Evolutionary conservation across 2,888 invertebrate species (phyloP).

Genomic region (Lobophora halterata): DNA sequence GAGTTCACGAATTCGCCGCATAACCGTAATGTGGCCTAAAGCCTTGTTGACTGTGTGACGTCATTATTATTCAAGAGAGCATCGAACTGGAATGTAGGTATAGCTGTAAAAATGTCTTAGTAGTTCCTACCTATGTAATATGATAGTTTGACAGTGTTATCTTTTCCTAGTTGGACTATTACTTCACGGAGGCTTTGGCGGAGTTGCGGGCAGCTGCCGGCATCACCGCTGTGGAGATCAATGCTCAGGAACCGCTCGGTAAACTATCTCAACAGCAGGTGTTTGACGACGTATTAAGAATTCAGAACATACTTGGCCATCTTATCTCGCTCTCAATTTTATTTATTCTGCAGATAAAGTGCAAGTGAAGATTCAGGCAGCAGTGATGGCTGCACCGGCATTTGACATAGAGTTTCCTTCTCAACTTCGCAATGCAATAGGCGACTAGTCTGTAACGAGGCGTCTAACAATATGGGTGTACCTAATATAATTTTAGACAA

Average conservation of each 20-base stretch:
- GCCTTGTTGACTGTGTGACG: slow-evolving; percentile 2
- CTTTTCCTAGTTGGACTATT: slow-evolving; percentile 58
- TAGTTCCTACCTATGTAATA: background rate
- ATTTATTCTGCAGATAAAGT: slow-evolving; percentile 52
- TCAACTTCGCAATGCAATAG: slow-evolving; percentile 51
- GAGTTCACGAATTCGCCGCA: slow-evolving; percentile 1
- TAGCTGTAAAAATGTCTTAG: background rate
- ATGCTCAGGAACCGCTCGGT: slow-evolving; percentile 52
- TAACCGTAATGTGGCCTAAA: slow-evolving; percentile 6
- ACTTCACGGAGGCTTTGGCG: slow-evolving; percentile 61
- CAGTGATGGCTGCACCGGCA: slow-evolving; percentile 60
- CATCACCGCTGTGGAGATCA: slow-evolving; percentile 59
- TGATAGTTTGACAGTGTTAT: background rate
- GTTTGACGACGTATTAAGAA: no score
- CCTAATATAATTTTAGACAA: slow-evolving; percentile 27
- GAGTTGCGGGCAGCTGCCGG: slow-evolving; percentile 69
- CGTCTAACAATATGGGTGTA: background rate
- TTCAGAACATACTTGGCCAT: no score
- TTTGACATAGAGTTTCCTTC: slow-evolving; percentile 55
- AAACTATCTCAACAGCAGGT: slow-evolving; percentile 15
- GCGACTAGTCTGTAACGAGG: slow-evolving; percentile 37
- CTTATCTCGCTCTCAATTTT: no score
- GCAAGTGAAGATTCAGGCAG: slow-evolving; percentile 63
- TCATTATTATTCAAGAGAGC: slow-evolving; percentile 5
- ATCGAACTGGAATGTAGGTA: no score